phyloP scores from a whole-genome alignment of 2,888 invertebrate species.

The Anticlea derivata region DNA sequence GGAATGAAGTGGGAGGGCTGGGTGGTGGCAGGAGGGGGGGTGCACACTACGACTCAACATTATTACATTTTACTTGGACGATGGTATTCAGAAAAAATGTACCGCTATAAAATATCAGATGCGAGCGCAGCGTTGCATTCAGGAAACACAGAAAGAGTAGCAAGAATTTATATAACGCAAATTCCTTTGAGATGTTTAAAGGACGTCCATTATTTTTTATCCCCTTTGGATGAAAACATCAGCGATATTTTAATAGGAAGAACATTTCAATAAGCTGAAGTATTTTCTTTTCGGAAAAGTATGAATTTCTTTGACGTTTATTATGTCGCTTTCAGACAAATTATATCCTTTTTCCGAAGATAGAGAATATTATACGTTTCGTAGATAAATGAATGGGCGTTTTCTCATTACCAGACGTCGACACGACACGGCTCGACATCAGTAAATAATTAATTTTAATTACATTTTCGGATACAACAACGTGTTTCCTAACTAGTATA shows the following conservation, averaged over 20 bases:
- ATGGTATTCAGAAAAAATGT: constrained; percentile 36
- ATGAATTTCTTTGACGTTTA: neutral
- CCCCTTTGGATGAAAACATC: constrained; percentile 4
- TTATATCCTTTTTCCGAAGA: neutral
- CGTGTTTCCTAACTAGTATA: too few relatives aligned
- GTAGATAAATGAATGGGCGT: too few relatives aligned
- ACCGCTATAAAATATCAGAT: constrained; percentile 26
- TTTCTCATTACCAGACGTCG: neutral
- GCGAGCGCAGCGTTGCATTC: constrained; percentile 22
- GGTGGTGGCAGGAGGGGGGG: constrained; percentile 11
- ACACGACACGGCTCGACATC: neutral
- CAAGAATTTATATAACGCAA: constrained; percentile 31
- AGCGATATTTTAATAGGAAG: constrained; percentile 5
- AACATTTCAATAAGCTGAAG: neutral
- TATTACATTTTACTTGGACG: constrained; percentile 40
- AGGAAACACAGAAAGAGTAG: constrained; percentile 13
- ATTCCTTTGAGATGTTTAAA: constrained; percentile 28
- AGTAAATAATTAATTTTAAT: too few relatives aligned
- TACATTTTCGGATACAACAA: too few relatives aligned
- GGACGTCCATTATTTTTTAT: constrained; percentile 13
- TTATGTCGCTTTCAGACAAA: neutral
- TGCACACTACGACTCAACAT: constrained; percentile 33
- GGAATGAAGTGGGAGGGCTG: constrained; percentile 4
- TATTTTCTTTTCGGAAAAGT: constrained; percentile 1
- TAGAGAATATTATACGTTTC: neutral